Base-by-base conservation (phyloP, 2,888 invertebrate genomes). In the Baccha elongata region DNA sequence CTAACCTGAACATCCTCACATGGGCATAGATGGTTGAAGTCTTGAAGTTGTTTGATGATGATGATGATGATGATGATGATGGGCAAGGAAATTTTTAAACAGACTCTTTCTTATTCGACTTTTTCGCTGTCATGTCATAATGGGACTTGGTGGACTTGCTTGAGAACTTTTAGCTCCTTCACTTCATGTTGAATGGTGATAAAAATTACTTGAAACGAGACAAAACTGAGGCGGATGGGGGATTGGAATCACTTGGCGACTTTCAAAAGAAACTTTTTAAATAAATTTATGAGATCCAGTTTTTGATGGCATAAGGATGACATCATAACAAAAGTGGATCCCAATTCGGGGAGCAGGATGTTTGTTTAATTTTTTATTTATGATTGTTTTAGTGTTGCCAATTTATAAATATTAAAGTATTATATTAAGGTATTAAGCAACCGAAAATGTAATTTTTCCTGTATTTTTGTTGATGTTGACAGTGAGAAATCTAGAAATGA, bases 31-130 rank as follows among this genome's bases (percentile, higher is more conserved):
- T 40, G 55, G 46, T 32, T 6, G 8, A 8, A 32, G 29, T 3
- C n/a, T 32, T 65, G 32, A 17, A 46, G 35, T 50, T 60, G 60
- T 60, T 60, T 72, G 64, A 65, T 64, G 65, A 60, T 60, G 83
- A 67, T 74, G 65, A 55, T 55, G 48, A 65, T 69, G 42, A 62
- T 68, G 53, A 68, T 75, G 78, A 73, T 64, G 83, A 67, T 74
- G 67, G 78, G 78, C 37, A 78, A 73, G 68, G 83, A 67, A 83
- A 68, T 78, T 72, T 83, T 68, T 29, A 78, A 78, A 78, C 83
- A 76, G 81, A 60, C 72, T 75, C 64, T 62, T 53, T 58, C 4
- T 29, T 50, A 11, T 50, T 52, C 29, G 10, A 17, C 29, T 32
- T 76, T 75, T 53, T 44, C 44, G 44, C n/a, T 50, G 71, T 76